These are phyloP conservation scores for Apeltes quadracus DNA, from an alignment of 2,113 vertebrate genomes.

Conservation along the genomic window DNA sequence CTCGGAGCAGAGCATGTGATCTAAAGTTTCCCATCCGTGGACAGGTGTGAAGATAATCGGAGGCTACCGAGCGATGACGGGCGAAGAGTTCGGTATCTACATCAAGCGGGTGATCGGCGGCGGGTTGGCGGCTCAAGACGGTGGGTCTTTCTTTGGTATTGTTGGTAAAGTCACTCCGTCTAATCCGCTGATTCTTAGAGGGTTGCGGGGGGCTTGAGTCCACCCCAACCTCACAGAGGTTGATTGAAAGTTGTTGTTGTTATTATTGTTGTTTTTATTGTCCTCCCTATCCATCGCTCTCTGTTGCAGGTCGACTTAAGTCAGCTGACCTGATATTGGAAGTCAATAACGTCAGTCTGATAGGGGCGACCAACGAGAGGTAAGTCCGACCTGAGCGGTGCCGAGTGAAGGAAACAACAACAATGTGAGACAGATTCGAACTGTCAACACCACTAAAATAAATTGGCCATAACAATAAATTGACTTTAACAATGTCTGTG, in stretches of 20 bases:
- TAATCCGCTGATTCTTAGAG: too few species aligned
- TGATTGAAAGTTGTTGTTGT: background rate
- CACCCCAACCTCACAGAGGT: too few species aligned
- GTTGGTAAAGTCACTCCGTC: background rate
- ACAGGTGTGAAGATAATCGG: conserved; percentile 89
- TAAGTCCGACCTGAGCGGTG: conserved; percentile 43
- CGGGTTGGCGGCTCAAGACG: conserved; percentile 83
- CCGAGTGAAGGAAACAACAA: too few species aligned
- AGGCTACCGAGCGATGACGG: conserved; percentile 82
- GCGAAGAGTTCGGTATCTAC: conserved; percentile 89
- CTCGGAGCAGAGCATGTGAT: background rate
- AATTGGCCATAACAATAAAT: too few species aligned
- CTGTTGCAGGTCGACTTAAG: conserved; percentile 82
- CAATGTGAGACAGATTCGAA: too few species aligned
- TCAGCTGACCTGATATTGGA: conserved; percentile 88
- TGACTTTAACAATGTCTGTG: too few species aligned
- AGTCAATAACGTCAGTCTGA: conserved; percentile 87
- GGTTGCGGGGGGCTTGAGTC: too few species aligned
- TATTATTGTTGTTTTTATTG: background rate
- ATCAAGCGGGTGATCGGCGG: conserved; percentile 86
- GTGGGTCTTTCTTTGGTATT: conserved; percentile 59
- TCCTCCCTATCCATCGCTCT: background rate
- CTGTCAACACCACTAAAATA: too few species aligned
- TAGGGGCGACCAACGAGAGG: conserved; percentile 87
- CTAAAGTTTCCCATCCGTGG: background rate